phyloP scores from a whole-genome alignment of 2,113 vertebrate species.

The Columba livia region DNA sequence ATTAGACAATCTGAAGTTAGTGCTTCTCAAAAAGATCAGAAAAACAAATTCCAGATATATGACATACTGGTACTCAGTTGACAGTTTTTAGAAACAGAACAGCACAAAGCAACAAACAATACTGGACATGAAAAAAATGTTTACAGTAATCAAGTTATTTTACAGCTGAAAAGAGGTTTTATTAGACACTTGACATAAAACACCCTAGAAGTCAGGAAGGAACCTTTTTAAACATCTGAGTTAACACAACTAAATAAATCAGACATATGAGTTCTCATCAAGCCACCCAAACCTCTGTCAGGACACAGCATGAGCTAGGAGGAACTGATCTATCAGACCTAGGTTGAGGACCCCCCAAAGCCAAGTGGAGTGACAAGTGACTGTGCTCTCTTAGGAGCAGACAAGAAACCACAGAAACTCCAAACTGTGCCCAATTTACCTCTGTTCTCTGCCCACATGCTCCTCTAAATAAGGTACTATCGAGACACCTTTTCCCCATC shows the following conservation, averaged over 20 bases:
- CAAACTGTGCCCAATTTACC: neutral
- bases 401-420: neutral
- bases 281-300: neutral
- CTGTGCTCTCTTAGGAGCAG: neutral
- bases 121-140: neutral
- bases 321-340: neutral
- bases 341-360: neutral
- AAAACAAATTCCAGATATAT: neutral
- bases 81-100: neutral
- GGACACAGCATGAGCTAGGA: neutral
- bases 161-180: neutral
- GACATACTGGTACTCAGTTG: neutral
- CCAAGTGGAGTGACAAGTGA: neutral
- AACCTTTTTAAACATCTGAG: neutral
- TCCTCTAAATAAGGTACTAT: neutral
- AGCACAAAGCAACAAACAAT: neutral
- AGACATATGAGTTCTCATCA: neutral
- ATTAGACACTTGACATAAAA: neutral
- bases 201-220: neutral
- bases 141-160: neutral
- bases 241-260: neutral
- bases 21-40: neutral
- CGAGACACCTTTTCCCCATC: too few relatives aligned
- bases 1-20: neutral
- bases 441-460: neutral